Evolutionary conservation across 2,113 vertebrate genomes (phyloP).

Genomic region (Ptilorrhoa leucosticta): DNA sequence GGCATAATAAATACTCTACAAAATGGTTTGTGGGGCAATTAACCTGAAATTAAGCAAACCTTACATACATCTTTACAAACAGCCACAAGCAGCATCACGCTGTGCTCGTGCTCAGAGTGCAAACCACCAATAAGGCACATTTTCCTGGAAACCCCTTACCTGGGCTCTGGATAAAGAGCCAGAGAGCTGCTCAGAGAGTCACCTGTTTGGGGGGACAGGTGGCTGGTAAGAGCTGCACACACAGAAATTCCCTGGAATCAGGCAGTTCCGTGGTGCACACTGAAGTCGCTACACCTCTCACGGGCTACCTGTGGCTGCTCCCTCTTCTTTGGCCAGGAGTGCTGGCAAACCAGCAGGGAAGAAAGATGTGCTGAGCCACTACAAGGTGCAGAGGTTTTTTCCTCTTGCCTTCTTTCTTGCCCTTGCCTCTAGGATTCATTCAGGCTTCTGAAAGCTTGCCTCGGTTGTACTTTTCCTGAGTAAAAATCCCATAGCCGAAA

Average conservation of each 20-base stretch:
- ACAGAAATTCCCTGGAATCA: neutral
- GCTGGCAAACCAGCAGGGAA: neutral
- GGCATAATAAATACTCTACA: neutral
- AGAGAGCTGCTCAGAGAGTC: neutral
- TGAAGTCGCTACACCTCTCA: neutral
- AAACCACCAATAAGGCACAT: neutral
- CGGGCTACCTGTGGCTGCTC: neutral
- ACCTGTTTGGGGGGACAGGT: neutral
- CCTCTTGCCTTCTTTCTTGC: neutral
- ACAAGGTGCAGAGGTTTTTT: neutral
- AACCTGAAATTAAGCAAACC: neutral
- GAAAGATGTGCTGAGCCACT: neutral
- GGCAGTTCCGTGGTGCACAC: neutral
- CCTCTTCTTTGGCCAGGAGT: neutral
- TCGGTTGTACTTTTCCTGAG: constrained; percentile 45
- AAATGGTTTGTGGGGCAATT: neutral
- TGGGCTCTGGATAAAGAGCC: constrained; percentile 40
- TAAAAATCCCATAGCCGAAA: constrained; percentile 49
- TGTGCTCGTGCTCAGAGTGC: neutral
- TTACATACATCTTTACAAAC: neutral
- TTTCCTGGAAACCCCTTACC: constrained; percentile 50
- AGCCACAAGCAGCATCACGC: neutral
- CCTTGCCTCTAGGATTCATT: constrained; percentile 33
- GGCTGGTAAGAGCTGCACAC: neutral
- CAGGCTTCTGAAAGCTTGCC: constrained; percentile 35